Base-by-base conservation (phyloP, 2,888 invertebrate species). In the Drosophila kambysellisi region DNA sequence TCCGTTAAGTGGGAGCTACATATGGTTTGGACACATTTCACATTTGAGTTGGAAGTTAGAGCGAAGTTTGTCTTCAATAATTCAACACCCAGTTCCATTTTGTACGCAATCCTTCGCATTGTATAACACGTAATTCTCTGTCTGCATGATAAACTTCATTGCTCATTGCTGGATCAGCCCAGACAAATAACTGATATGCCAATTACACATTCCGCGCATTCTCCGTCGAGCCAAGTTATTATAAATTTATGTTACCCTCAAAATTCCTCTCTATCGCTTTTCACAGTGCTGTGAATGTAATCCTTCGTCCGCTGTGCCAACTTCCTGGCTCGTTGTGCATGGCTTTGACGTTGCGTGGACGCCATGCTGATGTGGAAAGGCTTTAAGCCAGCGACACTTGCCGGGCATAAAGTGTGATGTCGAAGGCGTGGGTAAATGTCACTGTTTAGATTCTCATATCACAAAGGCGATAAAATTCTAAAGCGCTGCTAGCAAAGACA, bases 151-250 rank as follows among this genome's bases (percentile, higher is more conserved):
- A 50, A 52, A 63, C 50, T 39, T 35, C 46, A 8, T 15, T 35
- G n/a, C 30, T 20, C 30, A 30, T 17, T 48, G n/a, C n/a, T n/a
- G 32, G 29, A 51, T 61, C 51, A 52, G 48, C 17, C 25, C 35
- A 25, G 50, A 59, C 39, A 61, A 57, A 75, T 67, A 72, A 72
- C 76, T 72, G 74, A 76, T 81, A 66, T 67, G 64, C 71, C 70
- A 71, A 78, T 70, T 74, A 67, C 64, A 53, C 20, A 41, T 69
- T 51, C 52, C 35, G 70, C 58, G 68, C 61, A 61, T 69, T 68
- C 66, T 77, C 63, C 73, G 70, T 80, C 69, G 78, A 72, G 29
- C 25, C 20, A 12, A n/a, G 12, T 39, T 5, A 30, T 37, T 35
- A 37, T 2, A 46, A 37, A 56, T 60, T 41, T 51, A 17, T 37